These are phyloP conservation scores for Panurus biarmicus DNA, from an alignment of 2,113 vertebrate genomes.

Conservation along the genomic window DNA sequence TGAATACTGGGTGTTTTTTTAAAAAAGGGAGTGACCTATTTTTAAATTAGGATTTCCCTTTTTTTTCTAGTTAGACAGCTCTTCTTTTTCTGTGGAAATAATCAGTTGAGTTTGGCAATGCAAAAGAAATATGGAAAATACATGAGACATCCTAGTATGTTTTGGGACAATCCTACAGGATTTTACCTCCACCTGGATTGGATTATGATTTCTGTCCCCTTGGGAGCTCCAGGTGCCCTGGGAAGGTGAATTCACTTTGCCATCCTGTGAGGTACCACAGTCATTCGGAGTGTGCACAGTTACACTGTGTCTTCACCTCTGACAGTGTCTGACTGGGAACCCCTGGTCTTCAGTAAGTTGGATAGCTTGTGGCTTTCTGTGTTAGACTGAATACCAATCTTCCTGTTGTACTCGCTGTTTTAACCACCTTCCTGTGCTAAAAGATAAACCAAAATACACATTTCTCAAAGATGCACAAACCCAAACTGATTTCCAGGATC, in stretches of 20 bases:
- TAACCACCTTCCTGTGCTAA: not conserved
- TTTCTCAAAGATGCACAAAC: not conserved
- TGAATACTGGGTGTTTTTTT: not conserved
- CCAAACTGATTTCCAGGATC: not conserved
- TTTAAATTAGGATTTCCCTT: not conserved
- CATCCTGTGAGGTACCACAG: not conserved
- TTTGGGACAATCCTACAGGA: not conserved
- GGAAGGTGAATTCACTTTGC: not conserved
- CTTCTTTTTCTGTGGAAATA: not conserved
- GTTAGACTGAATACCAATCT: not conserved
- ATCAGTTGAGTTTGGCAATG: not conserved
- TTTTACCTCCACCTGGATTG: not conserved
- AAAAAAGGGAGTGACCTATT: not conserved
- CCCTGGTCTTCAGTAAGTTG: not conserved
- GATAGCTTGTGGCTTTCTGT: not conserved
- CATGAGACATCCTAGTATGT: not conserved
- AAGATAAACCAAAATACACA: not conserved
- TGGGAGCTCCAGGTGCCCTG: not conserved
- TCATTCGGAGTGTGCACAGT: not conserved
- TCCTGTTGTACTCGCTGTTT: not conserved
- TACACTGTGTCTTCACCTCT: not conserved
- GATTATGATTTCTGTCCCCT: not conserved
- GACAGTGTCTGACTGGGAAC: not conserved
- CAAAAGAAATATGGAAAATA: not conserved
- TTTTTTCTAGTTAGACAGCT: not conserved